Base-by-base conservation (phyloP, 2,113 vertebrate species). In the Leiothrix lutea region DNA sequence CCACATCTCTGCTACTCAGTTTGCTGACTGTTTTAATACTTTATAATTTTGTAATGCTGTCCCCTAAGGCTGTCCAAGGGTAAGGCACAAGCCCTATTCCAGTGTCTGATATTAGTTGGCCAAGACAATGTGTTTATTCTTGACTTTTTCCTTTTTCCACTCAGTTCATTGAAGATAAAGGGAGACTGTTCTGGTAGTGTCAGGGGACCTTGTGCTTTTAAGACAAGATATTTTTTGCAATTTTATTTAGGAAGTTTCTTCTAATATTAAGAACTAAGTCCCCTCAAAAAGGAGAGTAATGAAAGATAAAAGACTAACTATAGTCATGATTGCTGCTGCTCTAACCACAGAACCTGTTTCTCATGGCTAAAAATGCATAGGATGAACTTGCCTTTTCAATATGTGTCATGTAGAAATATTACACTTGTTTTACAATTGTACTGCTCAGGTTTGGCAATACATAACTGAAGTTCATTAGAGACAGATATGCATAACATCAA, bases 11-110 rank as follows among this genome's bases (percentile, higher is more conserved):
- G 16, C 35, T 72, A 94, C 78, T 93, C 78, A 84, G 64, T 89
- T 95, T 95, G 90, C 86, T 87, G 85, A 94, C 88, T 95, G 69
- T 84, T 86, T 91, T 95, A 94, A 80, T 78, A 72, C 45, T 89
- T 89, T 82, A 74, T 94, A 86, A 90, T 89, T 96, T 95, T 70
- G 28, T 74, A 94, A 88, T 84, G 54, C 67, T 88, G 28, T 88
- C 36, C 88, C 89, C 71, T 79, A 67, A 77, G 86, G 88, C 38
- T 86, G 44, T 93, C 75, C 51, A 92, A 85, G 44, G 38, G 44
- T 69, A 60, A 86, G 72, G 26, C 47, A 86, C 70, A 83, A 95
- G 36, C 33, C 17, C 51, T 77, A 8, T 58, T 92, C 53, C 71
- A 74, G 50, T 73, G 45, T 5, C 67, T 82, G 60, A 79, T 94